Evolutionary conservation across 2,888 invertebrate species (phyloP).

Genomic region (Crossocerus cetratus): DNA sequence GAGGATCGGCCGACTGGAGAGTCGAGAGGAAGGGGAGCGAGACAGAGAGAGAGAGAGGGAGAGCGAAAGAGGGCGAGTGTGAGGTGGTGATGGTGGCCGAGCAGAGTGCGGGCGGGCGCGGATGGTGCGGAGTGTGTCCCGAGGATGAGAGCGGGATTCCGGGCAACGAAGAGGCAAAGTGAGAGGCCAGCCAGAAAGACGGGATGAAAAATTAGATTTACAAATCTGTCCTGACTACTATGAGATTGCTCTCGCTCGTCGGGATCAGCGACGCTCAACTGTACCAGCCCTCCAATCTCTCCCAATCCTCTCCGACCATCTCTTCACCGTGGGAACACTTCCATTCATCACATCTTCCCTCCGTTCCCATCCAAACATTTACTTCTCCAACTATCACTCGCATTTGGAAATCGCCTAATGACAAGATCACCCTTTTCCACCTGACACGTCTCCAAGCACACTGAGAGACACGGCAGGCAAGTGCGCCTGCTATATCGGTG

Average conservation of each 20-base stretch:
- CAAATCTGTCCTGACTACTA: slow-evolving; percentile 73
- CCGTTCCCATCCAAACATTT: no score
- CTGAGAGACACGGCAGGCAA: slow-evolving; percentile 48
- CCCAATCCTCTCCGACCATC: not conserved
- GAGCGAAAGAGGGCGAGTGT: slow-evolving; percentile 10
- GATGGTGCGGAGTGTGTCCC: slow-evolving; percentile 35
- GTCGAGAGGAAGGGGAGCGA: slow-evolving; percentile 1
- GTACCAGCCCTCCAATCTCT: not conserved
- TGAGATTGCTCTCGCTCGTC: slow-evolving; percentile 63
- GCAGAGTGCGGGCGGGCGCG: slow-evolving; percentile 22
- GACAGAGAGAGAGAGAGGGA: slow-evolving; percentile 6
- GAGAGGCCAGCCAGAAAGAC: slow-evolving; percentile 58
- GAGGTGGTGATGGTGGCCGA: slow-evolving; percentile 31
- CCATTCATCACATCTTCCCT: no score
- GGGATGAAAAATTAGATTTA: slow-evolving; percentile 74
- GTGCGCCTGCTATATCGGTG: slow-evolving; percentile 33
- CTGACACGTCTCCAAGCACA: no score
- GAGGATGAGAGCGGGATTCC: slow-evolving; percentile 43
- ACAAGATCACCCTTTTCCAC: no score
- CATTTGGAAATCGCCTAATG: no score
- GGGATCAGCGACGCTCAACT: slow-evolving; percentile 53
- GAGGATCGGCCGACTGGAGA: slow-evolving; percentile 7
- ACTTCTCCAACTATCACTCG: no score
- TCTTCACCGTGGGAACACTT: no score
- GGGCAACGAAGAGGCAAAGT: slow-evolving; percentile 49